phyloP scores from a whole-genome alignment of 2,888 invertebrate genomes.

The Thymelicus lineola region DNA sequence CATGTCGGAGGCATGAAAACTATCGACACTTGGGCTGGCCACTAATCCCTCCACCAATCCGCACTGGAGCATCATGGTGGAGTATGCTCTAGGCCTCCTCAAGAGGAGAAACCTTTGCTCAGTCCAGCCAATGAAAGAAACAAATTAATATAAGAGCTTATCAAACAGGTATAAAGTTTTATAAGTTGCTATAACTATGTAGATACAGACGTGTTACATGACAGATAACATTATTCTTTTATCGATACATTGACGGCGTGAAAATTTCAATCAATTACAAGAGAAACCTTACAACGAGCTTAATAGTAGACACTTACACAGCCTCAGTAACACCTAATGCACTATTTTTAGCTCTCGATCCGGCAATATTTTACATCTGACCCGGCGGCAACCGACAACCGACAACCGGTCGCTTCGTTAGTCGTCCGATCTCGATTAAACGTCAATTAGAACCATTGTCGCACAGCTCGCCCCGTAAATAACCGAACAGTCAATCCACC shows the following conservation, averaged over 20 bases:
- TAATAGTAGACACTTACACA: not conserved
- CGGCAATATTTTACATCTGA: constrained; percentile 37
- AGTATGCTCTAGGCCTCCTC: too few species aligned
- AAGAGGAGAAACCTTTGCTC: too few species aligned
- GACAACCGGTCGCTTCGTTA: constrained; percentile 63
- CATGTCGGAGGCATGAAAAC: too few species aligned
- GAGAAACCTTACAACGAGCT: not conserved
- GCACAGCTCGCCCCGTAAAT: constrained; percentile 67
- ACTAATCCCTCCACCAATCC: too few species aligned
- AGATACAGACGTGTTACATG: too few species aligned
- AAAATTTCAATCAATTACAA: not conserved
- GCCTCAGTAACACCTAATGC: constrained; percentile 7
- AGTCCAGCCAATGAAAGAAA: too few species aligned
- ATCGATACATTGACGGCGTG: not conserved
- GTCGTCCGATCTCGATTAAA: constrained; percentile 68
- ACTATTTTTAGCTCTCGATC: constrained; percentile 29
- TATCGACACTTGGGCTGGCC: too few species aligned
- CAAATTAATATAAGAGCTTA: too few species aligned
- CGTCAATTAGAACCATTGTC: constrained; percentile 80
- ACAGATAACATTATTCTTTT: too few species aligned
- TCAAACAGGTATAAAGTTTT: too few species aligned
- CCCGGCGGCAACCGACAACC: constrained; percentile 28
- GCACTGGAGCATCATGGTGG: too few species aligned
- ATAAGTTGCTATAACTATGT: too few species aligned
- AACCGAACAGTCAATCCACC: constrained; percentile 60